Evolutionary conservation across 1,140 invertebrate genomes (phyloP).

Genomic region (Anoplophora glabripennis): DNA sequence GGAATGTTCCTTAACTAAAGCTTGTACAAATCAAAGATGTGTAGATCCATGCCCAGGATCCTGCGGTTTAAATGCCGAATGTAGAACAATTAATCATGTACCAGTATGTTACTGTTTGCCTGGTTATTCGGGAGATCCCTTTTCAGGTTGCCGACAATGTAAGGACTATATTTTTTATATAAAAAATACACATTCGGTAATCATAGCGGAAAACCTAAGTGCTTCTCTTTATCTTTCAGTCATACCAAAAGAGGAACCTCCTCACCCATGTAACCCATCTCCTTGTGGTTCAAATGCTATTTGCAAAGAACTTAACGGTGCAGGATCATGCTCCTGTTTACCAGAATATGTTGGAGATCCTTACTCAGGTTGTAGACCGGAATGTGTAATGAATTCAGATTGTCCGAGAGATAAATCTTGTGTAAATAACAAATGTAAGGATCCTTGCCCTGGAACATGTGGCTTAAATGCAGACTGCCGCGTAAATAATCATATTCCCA

Average conservation of each 20-base stretch:
- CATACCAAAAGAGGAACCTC: constrained; percentile 49
- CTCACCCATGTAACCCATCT: constrained; percentile 58
- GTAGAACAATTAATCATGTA: constrained; percentile 63
- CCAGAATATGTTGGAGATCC: constrained; percentile 70
- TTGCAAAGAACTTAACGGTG: constrained; percentile 70
- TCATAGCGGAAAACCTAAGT: neutral
- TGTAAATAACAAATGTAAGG: constrained; percentile 62
- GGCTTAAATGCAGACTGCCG: constrained; percentile 68
- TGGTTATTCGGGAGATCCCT: constrained; percentile 57
- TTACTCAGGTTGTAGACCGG: constrained; percentile 69
- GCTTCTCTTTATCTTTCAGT: constrained; percentile 29
- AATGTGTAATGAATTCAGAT: constrained; percentile 69
- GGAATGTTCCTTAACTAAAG: constrained; percentile 59
- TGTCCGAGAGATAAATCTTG: constrained; percentile 62
- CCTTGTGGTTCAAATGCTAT: constrained; percentile 80
- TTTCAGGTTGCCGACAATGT: constrained; percentile 53
- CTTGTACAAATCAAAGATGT: constrained; percentile 66
- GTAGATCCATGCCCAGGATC: constrained; percentile 64
- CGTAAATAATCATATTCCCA: constrained; percentile 67
- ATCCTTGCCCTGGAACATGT: constrained; percentile 63
- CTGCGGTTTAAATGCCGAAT: constrained; percentile 64
- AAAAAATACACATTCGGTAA: neutral
- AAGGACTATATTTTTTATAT: constrained; percentile 26
- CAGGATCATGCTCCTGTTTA: constrained; percentile 68
- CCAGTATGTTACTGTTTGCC: constrained; percentile 57